Evolutionary conservation across 2,113 vertebrate species (phyloP).

Genomic region (Tinamus guttatus): DNA sequence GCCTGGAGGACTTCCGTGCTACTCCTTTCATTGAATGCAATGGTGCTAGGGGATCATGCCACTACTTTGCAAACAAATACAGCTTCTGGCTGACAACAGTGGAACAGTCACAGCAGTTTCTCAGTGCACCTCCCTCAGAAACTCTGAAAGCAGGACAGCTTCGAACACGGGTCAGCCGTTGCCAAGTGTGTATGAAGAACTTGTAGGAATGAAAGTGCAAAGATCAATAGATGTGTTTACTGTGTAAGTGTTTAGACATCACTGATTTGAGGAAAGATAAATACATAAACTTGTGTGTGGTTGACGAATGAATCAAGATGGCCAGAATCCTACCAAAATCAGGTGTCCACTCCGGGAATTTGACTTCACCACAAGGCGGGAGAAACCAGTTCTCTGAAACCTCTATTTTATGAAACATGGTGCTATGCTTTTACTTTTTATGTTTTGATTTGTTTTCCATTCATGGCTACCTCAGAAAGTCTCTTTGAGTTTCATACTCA

Average conservation of each 20-base stretch:
- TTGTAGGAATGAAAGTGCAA: slow-evolving; percentile 75
- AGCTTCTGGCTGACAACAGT: slow-evolving; percentile 96
- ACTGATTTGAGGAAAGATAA: background rate
- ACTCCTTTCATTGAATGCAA: slow-evolving; percentile 97
- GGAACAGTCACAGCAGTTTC: slow-evolving; percentile 83
- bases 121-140: slow-evolving; percentile 76
- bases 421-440: slow-evolving; percentile 79
- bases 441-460: slow-evolving; percentile 22
- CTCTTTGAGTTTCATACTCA: slow-evolving; percentile 35
- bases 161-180: slow-evolving; percentile 88
- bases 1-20: slow-evolving; percentile 93
- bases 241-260: background rate
- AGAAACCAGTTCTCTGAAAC: background rate
- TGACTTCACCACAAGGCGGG: background rate
- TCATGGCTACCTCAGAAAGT: slow-evolving; percentile 86
- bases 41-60: slow-evolving; percentile 89
- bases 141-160: slow-evolving; percentile 90
- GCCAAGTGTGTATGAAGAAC: slow-evolving; percentile 97
- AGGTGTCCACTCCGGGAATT: background rate
- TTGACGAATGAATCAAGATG: background rate
- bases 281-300: background rate
- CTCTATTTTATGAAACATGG: slow-evolving; percentile 54
- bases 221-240: background rate
- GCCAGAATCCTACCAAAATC: background rate
- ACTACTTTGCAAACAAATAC: slow-evolving; percentile 96